Percentiles rank a stretch among this genome's conserved stretches.
Conservation (phyloP, 2,888 invertebrate species). For the Cerastoderma edule region DNA sequence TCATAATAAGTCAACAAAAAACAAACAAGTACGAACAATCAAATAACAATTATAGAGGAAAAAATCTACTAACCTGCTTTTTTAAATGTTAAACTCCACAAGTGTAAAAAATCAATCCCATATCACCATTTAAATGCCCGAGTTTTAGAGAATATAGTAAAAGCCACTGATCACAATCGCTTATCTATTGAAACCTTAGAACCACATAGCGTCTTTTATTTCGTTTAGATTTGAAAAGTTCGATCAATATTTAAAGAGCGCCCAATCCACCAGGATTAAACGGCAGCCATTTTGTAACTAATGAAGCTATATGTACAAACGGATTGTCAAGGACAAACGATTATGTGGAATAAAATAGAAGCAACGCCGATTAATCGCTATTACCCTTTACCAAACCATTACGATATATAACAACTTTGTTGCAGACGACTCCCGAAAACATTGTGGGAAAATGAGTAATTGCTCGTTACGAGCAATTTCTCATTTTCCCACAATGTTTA, state of each 20-base stretch:
- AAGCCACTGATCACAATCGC: conserved; percentile 10
- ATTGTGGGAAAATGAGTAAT: too few relatives aligned
- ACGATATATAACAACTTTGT: too few relatives aligned
- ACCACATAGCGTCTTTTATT: conserved; percentile 21
- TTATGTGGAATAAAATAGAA: conserved; percentile 16
- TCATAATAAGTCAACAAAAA: too few relatives aligned
- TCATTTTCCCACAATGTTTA: too few relatives aligned
- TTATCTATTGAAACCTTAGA: conserved; percentile 23
- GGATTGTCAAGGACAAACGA: conserved; percentile 19
- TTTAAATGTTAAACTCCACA: conserved; percentile 7
- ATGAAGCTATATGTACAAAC: conserved; percentile 47
- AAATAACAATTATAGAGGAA: too few relatives aligned
- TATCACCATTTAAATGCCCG: conserved; percentile 8
- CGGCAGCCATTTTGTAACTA: conserved; percentile 64
- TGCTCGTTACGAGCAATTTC: too few relatives aligned
- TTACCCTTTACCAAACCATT: too few relatives aligned
- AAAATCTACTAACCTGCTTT: conserved; percentile 7
- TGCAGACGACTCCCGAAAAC: too few relatives aligned
- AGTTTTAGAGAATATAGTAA: background rate
- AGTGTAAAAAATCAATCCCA: conserved; percentile 19
- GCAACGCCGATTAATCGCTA: conserved; percentile 25
- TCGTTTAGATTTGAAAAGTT: conserved; percentile 21
- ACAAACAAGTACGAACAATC: too few relatives aligned
- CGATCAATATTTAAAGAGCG: conserved; percentile 34
- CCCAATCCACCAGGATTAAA: conserved; percentile 34